Evolutionary conservation across 1,140 invertebrate species (phyloP), one percentile per base, ranked within the genome.

Genomic region (Sarcophaga peregrina): DNA sequence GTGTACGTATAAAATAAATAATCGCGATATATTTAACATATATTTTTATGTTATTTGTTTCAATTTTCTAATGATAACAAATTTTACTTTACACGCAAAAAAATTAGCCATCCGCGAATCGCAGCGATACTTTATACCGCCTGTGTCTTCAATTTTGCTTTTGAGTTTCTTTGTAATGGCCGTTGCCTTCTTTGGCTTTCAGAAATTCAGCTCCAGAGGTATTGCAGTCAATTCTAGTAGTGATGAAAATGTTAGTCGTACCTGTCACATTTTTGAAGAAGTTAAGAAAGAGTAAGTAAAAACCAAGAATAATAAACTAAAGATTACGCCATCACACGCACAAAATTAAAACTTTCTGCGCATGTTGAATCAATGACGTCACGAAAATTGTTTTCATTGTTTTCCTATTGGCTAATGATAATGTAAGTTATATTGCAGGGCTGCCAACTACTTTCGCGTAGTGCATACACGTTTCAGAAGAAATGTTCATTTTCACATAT

Each of bases 51-150:
- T n/a, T n/a, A 37, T 37, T 72, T 17, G 4, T 72, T 72, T 72
- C 1, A 20, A 72, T 8, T 37, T 37, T 11, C 50, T n/a, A 47
- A 13, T 50, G 74, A 54, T 46, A 74, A 8, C 1, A 47, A n/a
- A 78, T 78, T 45, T 37, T 1, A 45, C 17, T 45, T 17, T 82
- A 52, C 1, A 52, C 8, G 5, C 9, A 74, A 7, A 47, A 58
- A 15, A 80, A 84, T 68, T 25, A 85, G 85, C 89, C 8, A 88
- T 90, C 50, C 85, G 88, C 0, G 87, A 89, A 76, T 90, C 89
- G 0, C 89, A 90, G 52, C 83, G 89, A 4, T 90, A 90, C 75
- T 90, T 90, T 37, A 90, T 90, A 78, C 89, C 89, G 9, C 89
- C 89, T 4, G 89, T 90, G 50, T 89, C 89, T 1, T 85, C 88